Conservation (phyloP, 35 echinoderm and acorn worm species). For the Apostichopus parvimensis region DNA sequence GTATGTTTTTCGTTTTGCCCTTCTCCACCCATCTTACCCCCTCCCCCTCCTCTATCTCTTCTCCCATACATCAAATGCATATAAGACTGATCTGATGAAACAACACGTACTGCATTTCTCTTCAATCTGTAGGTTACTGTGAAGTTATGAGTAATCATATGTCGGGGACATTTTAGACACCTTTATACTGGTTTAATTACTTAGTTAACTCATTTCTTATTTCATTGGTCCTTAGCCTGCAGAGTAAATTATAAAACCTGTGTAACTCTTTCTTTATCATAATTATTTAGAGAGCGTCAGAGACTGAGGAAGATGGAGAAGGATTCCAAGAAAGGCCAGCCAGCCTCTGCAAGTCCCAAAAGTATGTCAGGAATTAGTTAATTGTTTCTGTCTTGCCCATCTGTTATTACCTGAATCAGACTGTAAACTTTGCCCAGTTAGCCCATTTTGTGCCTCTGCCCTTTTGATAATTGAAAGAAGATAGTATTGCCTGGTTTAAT, state of each 20-base stretch:
- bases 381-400: not conserved
- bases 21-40: no score
- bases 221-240: not conserved
- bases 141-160: no score
- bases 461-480: no score
- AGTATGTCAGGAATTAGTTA: not conserved
- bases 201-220: not conserved
- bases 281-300: conserved; percentile 34
- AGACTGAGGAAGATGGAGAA: conserved; percentile 34
- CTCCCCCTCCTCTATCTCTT: no score
- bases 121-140: no score
- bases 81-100: no score
- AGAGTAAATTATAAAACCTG: not conserved
- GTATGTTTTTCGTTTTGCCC: no score
- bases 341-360: not conserved
- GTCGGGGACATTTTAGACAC: not conserved
- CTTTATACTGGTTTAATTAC: not conserved
- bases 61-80: no score
- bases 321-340: conserved; percentile 25
- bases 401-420: not conserved
- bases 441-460: not conserved
- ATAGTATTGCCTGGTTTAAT: no score
- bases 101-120: no score
- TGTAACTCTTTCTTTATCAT: not conserved
- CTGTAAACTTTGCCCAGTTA: not conserved